Evolutionary conservation across 1,140 invertebrate genomes (phyloP).

Genomic region (Patella vulgata): DNA sequence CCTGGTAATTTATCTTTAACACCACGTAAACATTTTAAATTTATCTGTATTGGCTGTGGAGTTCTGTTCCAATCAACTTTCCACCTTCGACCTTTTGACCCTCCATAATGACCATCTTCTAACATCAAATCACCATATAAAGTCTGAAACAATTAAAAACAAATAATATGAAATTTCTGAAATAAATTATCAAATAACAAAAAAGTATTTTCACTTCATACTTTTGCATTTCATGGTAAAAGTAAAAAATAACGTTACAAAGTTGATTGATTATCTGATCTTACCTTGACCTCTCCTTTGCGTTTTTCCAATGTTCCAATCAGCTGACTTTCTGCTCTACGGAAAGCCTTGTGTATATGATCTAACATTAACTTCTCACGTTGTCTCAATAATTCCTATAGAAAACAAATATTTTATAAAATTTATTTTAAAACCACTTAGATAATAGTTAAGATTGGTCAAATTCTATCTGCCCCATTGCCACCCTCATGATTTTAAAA

Average conservation of each 20-base stretch:
- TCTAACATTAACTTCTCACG: conserved; percentile 59
- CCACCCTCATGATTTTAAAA: too few species aligned
- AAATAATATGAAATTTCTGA: not conserved
- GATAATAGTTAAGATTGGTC: too few species aligned
- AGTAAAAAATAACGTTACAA: not conserved
- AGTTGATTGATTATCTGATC: not conserved
- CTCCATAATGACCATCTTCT: conserved; percentile 59
- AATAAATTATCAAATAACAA: not conserved
- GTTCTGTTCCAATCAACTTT: conserved; percentile 63
- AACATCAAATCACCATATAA: conserved; percentile 61
- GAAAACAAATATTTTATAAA: too few species aligned
- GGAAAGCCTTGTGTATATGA: conserved; percentile 54
- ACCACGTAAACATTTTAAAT: conserved; percentile 60
- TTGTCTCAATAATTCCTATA: conserved; percentile 50
- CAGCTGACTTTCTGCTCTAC: conserved; percentile 59
- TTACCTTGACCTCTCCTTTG: conserved; percentile 61
- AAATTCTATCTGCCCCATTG: too few species aligned
- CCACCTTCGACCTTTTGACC: conserved; percentile 56
- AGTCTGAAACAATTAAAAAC: conserved; percentile 40
- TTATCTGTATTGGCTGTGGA: conserved; percentile 61
- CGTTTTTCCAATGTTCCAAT: conserved; percentile 50
- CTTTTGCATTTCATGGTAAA: not conserved
- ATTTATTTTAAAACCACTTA: too few species aligned
- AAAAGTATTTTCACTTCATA: not conserved
- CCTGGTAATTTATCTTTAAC: conserved; percentile 63